Evolutionary conservation across 2,797 vertebrate genomes (phyloP), one percentile per base, ranked within the genome.

Genomic region (Eulemur mongoz): DNA sequence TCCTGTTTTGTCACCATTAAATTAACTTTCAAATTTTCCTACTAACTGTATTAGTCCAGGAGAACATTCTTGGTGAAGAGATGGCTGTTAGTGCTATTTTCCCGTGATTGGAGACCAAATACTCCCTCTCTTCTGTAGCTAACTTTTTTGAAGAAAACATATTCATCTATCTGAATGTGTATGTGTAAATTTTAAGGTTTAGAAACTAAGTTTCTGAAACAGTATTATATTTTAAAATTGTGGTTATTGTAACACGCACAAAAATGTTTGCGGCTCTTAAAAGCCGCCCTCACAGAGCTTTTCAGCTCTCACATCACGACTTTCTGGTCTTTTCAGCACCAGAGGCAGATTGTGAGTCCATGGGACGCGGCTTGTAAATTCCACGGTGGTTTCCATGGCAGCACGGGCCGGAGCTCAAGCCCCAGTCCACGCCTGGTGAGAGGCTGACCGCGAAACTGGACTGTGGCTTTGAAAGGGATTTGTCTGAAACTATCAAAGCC

Each of bases 241-340:
- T 14, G 18, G 23, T n/a, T 59, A 7, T 30, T 61, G 11, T 59
- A 14, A n/a, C 20, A 27, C 1, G 50, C 20, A 15, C 3, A 35
- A 22, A 59, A 3, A 35, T 1, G 0, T 32, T 15, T n/a, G 48
- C 11, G 32, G 7, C 18, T 5, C 70, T 67, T 2, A 2, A 2
- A 32, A 67, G 7, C 15, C 2, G n/a, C 3, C 0, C 0, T 4
- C 69, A 9, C 5, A 1, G 4, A 32, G 12, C 6, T 15, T 10
- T 25, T 57, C 54, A 8, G 35, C 14, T 20, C 13, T 32, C 67
- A 25, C 2, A 0, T 27, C 27, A 1, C 4, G 1, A 15, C 17
- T 48, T 7, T 32, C 38, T 75, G 45, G 76, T n/a, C 57, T 11
- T 27, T 25, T 14, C 40, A 2, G 67, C 76, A 12, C 1, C n/a